Evolutionary conservation across 1,140 invertebrate species (phyloP), one percentile per base, ranked within the genome.

Genomic region (Cylas formicarius): DNA sequence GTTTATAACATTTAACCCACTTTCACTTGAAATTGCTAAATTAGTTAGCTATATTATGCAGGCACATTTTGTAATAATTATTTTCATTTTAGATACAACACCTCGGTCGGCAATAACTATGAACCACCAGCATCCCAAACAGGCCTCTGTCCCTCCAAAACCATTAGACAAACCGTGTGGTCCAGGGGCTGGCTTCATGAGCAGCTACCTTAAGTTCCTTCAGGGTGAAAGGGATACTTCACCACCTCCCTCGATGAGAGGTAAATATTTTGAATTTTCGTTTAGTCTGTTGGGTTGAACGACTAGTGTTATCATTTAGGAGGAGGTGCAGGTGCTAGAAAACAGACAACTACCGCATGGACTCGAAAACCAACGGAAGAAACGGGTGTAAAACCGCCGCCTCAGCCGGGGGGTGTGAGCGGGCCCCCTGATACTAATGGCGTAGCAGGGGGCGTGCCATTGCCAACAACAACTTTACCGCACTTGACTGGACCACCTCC

Each of bases 201-300:
- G 79, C 52, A 86, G 84, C 65, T 88, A 86, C 69, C 69, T 86
- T 26, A 87, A 86, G 61, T 88, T 87, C 66, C 68, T 88, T 52
- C 82, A 87, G 71, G 85, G 85, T 33, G 83, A 86, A 57, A 73
- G 80, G 19, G 83, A 86, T 39, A 77, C 79, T 22, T 85, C 84
- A 52, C 81, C 82, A n/a, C 81, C 82, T 21, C 79, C 82, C 9
- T 69, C 72, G 31, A 70, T 72, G 49, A 69, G 78, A 55, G 76
- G 77, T 48, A 41, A 41, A 20, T 16, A 14, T 7, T n/a, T 2
- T 10, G 16, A 22, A 3, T 1, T 19, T 4, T 14, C n/a, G 8
- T 7, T 4, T 6, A 4, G 10, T 20, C 5, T 6, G 5, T 35
- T 17, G 7, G 11, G 11, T 5, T 35, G 10, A 8, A 7, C 21